phyloP scores from a whole-genome alignment of 1,140 invertebrate species.

The Sarcophaga bullata region DNA sequence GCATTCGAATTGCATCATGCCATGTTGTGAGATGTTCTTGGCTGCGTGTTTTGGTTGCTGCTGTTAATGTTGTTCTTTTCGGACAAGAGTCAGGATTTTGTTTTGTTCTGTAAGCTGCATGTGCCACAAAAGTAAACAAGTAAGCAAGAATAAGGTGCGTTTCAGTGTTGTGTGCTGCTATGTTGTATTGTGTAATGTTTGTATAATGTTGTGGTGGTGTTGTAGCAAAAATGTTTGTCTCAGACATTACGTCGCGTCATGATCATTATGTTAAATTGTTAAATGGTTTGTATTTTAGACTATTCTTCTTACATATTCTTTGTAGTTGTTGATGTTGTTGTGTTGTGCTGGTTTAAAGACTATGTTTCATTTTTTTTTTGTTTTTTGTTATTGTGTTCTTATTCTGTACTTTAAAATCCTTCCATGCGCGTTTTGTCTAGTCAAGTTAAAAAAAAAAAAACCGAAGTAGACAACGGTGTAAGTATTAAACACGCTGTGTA shows the following conservation, averaged over 20 bases:
- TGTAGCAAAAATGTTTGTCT: constrained; percentile 34
- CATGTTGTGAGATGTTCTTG: background rate
- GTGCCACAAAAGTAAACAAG: background rate
- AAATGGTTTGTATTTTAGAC: background rate
- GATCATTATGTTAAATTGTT: constrained; percentile 32
- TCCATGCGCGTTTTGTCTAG: background rate
- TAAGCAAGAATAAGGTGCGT: background rate
- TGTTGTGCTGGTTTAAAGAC: background rate
- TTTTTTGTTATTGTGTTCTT: background rate
- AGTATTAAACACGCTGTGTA: too few species aligned
- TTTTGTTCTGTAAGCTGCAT: background rate
- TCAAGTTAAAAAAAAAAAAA: too few species aligned
- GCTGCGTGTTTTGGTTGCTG: background rate
- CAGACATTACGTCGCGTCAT: constrained; percentile 44
- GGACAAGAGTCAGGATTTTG: constrained; percentile 25
- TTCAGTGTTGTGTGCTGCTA: constrained; percentile 6
- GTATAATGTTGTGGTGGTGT: background rate
- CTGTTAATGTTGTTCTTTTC: background rate
- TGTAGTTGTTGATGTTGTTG: background rate
- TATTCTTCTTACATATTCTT: background rate
- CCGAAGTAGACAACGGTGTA: too few species aligned
- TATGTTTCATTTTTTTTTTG: background rate
- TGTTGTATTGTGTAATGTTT: background rate
- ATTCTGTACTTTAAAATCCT: background rate
- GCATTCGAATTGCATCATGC: background rate